A percentile compares a stretch with the other conserved stretches of the same genome.
Conservation (phyloP, 2,888 invertebrate genomes). For the Deroplatys truncata region DNA sequence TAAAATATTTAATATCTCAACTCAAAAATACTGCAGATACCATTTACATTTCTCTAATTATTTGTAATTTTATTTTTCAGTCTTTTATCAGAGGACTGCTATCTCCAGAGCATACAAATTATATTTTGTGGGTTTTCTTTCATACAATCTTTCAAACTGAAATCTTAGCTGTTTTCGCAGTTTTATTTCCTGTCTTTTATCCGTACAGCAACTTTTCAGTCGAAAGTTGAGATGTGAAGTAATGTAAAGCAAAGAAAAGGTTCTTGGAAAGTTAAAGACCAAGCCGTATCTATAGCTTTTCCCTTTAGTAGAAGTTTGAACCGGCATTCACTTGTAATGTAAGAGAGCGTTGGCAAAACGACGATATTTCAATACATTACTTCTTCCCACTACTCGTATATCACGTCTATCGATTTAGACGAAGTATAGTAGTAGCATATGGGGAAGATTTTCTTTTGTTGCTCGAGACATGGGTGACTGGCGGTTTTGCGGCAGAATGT, state of each 20-base stretch:
- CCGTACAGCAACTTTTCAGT: background rate
- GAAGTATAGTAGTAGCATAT: background rate
- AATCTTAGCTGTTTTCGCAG: too few species aligned
- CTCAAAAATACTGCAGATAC: too few species aligned
- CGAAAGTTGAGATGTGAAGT: background rate
- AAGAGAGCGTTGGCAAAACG: background rate
- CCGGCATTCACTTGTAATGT: background rate
- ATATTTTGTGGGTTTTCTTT: too few species aligned
- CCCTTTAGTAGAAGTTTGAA: background rate
- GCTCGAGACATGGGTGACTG: background rate
- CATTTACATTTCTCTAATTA: too few species aligned
- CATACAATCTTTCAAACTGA: too few species aligned
- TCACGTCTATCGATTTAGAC: background rate
- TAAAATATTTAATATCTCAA: too few species aligned
- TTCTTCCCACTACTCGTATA: background rate
- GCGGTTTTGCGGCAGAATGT: background rate
- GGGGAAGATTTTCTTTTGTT: background rate
- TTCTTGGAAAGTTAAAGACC: background rate
- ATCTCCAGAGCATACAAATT: too few species aligned
- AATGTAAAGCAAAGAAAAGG: background rate
- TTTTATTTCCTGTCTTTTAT: background rate
- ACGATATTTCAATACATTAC: background rate
- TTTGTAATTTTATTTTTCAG: too few species aligned
- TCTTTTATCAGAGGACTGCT: too few species aligned
- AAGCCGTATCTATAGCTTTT: background rate